phyloP scores from a whole-genome alignment of 1,140 invertebrate genomes.

The Schlechtendalia chinensis region DNA sequence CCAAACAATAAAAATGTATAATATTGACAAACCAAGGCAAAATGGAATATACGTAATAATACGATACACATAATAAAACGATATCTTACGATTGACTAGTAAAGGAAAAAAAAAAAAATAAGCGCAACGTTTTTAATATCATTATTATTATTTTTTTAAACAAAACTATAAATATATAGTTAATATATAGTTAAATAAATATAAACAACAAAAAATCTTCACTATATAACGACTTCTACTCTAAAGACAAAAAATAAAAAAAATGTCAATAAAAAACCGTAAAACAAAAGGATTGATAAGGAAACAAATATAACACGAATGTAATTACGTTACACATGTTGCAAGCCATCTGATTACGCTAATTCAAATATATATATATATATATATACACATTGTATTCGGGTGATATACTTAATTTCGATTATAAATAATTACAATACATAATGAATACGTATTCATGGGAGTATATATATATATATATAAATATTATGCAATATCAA shows the following conservation, averaged over 20 bases:
- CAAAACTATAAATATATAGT: no score
- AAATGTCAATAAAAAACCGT: no score
- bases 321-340: constrained; percentile 26
- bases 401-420: background rate
- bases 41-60: background rate
- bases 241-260: background rate
- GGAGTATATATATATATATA: background rate
- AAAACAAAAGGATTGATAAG: background rate
- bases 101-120: background rate
- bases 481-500: constrained; percentile 4
- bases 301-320: background rate
- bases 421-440: constrained; percentile 11
- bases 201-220: no score
- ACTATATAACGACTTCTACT: constrained; percentile 30
- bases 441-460: background rate
- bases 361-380: constrained; percentile 19
- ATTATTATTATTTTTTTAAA: no score
- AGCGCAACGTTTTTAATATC: constrained; percentile 16
- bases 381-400: background rate
- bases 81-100: constrained; percentile 4
- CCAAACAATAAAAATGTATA: no score
- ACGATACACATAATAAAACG: background rate
- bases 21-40: no score
- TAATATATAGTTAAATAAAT: no score
- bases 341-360: constrained; percentile 37